Evolutionary conservation across 2,888 invertebrate species (phyloP), one percentile per base, ranked within the genome.

Genomic region (Agrotis exclamationis): DNA sequence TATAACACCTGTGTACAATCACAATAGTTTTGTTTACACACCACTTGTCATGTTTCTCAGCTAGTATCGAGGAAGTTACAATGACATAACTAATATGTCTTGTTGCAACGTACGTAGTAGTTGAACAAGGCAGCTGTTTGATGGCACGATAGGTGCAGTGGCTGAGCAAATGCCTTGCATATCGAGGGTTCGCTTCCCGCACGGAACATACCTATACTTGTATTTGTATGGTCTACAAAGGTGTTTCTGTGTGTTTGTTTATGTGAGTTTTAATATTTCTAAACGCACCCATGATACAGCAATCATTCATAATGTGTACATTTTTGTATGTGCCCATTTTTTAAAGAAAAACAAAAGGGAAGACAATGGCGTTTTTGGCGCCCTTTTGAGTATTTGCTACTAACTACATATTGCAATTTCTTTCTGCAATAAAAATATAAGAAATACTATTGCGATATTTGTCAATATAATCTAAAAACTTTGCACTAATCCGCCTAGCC

Each of bases 1-100:
- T 95, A 95, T 96, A 93, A 95, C 96, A 95, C 94, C 96, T 96
- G 92, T 72, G 50, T 62, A 87, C 88, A 93, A 88, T 20, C 60
- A 84, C 50, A 80, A 63, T 56, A 70, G 63, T 74, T 65, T 57
- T 76, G 67, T 66, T 83, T 72, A 84, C 64, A 75, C 64, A 65
- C 57, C 39, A 64, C 68, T 53, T 45, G 22, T 57, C 45, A 47
- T 47, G 54, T 47, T 62, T 50, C 57, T 28, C 20, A 39, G 24
- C 6, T 24, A 16, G 13, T 39, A 5, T 50, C 20, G 44, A 53
- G 33, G 39, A 50, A 47, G 64, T 65, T 62, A 63, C 44, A 28
- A 51, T 65, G 66, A 53, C 57, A 76, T 57, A 53, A 77, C 22
- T 62, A 54, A 58, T 53, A 50, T 51, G 45, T n/a, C 44, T 64